Evolutionary conservation across 2,797 vertebrate genomes (phyloP).

Genomic region (Betta splendens): DNA sequence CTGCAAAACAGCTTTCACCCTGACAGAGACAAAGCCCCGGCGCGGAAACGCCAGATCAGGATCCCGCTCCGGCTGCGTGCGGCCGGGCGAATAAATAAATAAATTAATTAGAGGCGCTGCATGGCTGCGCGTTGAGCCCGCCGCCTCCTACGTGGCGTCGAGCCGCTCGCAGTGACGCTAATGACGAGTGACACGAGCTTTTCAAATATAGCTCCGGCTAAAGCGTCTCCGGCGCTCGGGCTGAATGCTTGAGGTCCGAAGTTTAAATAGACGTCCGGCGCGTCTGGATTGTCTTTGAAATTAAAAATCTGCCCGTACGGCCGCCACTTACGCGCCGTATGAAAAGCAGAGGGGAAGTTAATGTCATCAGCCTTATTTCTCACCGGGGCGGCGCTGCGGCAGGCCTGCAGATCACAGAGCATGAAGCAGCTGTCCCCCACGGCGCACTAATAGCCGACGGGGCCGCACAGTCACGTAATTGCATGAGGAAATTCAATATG

Average conservation of each 20-base stretch:
- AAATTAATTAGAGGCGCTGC: slow-evolving; percentile 11
- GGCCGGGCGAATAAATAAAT: slow-evolving; percentile 2
- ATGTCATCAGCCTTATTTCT: slow-evolving; percentile 35
- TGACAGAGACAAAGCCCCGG: slow-evolving; percentile 36
- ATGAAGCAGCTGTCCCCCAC: slow-evolving; percentile 35
- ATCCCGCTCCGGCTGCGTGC: slow-evolving; percentile 36
- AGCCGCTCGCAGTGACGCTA: slow-evolving; percentile 38
- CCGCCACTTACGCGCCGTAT: slow-evolving; percentile 5
- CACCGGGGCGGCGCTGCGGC: slow-evolving; percentile 30
- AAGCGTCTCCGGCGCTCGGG: slow-evolving; percentile 20
- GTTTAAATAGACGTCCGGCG: slow-evolving; percentile 28
- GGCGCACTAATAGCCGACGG: slow-evolving; percentile 52
- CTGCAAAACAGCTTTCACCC: slow-evolving; percentile 31
- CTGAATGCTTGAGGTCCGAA: slow-evolving; percentile 14
- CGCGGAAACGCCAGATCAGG: slow-evolving; percentile 26
- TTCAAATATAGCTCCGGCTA: slow-evolving; percentile 50
- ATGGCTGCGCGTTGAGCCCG: slow-evolving; percentile 41
- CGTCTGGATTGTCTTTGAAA: neutral
- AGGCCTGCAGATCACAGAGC: slow-evolving; percentile 48
- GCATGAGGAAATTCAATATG: slow-evolving; percentile 66
- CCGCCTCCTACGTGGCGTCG: slow-evolving; percentile 43
- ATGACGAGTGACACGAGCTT: slow-evolving; percentile 50
- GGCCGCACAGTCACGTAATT: slow-evolving; percentile 58
- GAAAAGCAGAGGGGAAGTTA: slow-evolving; percentile 25
- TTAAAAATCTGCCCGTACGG: slow-evolving; percentile 2